Evolutionary conservation across 1,140 invertebrate genomes (phyloP), one percentile per base, ranked within the genome.

Genomic region (Cotesia typhae): DNA sequence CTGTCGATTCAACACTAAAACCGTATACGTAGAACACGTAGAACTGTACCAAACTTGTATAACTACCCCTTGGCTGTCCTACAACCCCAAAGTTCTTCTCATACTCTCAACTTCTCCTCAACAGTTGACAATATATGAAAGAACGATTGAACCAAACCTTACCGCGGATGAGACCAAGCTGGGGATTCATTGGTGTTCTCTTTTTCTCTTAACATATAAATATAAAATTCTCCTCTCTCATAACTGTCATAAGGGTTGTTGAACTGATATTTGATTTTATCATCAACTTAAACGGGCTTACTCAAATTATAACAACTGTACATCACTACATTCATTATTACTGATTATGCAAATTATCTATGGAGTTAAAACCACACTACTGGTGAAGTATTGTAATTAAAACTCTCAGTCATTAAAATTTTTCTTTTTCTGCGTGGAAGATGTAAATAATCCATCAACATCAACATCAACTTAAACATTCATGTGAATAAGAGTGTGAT

Each of bases 191-290:
- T 47, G 41, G 6, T 47, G 41, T 7, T 9, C 41, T 47, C 41
- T 47, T 47, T 47, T 47, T 47, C 41, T 47, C 41, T 53, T 35
- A 36, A 35, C 17, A 20, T 35, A 67, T 83, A 83, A 85, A 84
- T 84, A 80, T 79, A 76, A 67, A 37, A 57, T 41, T 17, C 61
- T 41, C 55, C 28, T 47, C 53, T 14, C 53, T 17, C 55, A 59
- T 28, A 14, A 72, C 53, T 37, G 47, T 47, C 35, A 35, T 20
- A 20, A 28, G 77, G 80, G 80, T 83, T 80, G 78, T 82, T 83
- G 82, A 84, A 82, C 82, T 79, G 78, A 47, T 10, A 47, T 47
- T 47, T 47, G 41, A 47, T 47, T 47, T 47, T 47, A 47, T 47
- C 41, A 9, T 47, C 41, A 10, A 47, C 41, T 6, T 47, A 47